Evolutionary conservation across 2,797 vertebrate genomes (phyloP).

Genomic region (Lemur catta): DNA sequence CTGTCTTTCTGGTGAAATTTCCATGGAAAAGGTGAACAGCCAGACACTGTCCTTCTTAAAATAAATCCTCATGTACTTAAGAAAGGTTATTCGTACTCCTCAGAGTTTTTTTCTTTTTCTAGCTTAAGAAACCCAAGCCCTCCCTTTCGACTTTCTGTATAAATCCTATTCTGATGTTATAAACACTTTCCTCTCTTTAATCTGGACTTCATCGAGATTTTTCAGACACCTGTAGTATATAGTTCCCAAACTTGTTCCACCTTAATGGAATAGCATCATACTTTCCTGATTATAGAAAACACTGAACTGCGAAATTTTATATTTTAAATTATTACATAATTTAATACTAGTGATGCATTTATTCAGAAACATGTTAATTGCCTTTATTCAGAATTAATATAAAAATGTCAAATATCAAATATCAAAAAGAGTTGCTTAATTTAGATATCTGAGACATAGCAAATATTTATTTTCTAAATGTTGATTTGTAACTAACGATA

Average conservation of each 20-base stretch:
- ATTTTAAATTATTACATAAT: neutral
- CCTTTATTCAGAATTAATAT: slow-evolving; percentile 29
- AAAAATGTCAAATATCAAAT: slow-evolving; percentile 4
- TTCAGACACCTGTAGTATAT: neutral
- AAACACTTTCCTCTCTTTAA: neutral
- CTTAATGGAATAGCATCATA: neutral
- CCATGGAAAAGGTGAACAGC: neutral
- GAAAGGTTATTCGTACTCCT: neutral
- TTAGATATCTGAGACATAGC: neutral
- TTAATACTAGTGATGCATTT: neutral
- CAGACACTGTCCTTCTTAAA: neutral
- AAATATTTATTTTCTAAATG: slow-evolving; percentile 13
- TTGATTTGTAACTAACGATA: neutral
- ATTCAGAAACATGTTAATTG: neutral
- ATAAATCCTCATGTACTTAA: slow-evolving; percentile 30
- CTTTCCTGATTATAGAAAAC: neutral
- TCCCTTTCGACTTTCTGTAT: slow-evolving; percentile 5
- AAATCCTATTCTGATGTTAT: neutral
- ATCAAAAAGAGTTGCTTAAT: neutral
- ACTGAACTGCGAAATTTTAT: neutral
- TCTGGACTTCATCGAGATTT: neutral
- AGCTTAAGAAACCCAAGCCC: neutral
- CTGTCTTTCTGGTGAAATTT: neutral
- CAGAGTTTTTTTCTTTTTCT: neutral
- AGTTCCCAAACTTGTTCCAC: neutral